Conservation (phyloP, 2,888 invertebrate species). For the Pemphredon lugubris region DNA sequence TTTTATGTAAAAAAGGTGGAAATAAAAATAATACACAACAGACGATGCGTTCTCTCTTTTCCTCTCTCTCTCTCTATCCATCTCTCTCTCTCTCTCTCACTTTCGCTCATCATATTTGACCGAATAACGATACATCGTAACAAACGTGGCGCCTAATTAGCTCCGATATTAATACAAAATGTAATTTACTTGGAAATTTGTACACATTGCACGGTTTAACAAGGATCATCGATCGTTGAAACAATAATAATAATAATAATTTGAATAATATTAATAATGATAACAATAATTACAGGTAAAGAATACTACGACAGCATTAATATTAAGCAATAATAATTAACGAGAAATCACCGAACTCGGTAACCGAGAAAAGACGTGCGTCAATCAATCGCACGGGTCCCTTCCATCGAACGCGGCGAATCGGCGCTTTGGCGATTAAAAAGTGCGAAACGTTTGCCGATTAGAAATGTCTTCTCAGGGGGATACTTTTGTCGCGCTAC, state of each 20-base stretch:
- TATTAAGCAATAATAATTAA: conserved; percentile 55
- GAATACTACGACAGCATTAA: conserved; percentile 44
- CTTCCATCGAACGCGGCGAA: too few species aligned
- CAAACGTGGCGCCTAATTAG: too few species aligned
- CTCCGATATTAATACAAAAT: too few species aligned
- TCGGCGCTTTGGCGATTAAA: too few species aligned
- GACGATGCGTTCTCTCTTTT: conserved; percentile 70
- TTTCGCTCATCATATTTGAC: conserved; percentile 20
- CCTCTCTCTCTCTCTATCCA: conserved; percentile 42
- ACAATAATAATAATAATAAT: conserved; percentile 14
- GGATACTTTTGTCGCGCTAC: too few species aligned
- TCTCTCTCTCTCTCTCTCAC: conserved; percentile 47
- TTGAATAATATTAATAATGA: conserved; percentile 36
- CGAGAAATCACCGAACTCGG: conserved; percentile 65
- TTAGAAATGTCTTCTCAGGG: too few species aligned
- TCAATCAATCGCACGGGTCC: too few species aligned
- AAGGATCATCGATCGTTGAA: conserved; percentile 68
- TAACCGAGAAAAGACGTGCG: too few species aligned
- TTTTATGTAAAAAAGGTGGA: conserved; percentile 80
- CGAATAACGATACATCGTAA: too few species aligned
- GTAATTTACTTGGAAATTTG: too few species aligned
- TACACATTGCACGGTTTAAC: conserved; percentile 78
- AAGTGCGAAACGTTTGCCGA: too few species aligned
- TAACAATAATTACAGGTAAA: conserved; percentile 40
- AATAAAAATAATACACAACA: conserved; percentile 80